Percentiles rank a stretch among this genome's conserved stretches.
phyloP scores from a whole-genome alignment of 2,888 invertebrate species.

The Tetanocera ferruginea region DNA sequence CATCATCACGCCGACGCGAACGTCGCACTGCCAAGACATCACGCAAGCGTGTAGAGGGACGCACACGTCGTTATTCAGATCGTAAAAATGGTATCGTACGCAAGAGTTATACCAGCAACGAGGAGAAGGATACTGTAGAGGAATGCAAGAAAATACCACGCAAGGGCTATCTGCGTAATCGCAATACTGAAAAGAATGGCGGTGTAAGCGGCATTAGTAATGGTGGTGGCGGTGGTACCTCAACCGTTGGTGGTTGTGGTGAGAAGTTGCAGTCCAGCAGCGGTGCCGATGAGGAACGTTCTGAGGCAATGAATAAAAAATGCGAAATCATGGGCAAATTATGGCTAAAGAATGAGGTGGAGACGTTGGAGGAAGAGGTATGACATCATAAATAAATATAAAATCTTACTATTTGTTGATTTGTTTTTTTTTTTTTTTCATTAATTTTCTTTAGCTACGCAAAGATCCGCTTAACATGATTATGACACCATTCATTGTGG shows the following conservation, averaged over 20 bases:
- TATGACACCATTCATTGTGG: conserved; percentile 88
- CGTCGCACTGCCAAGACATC: conserved; percentile 66
- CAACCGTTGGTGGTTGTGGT: conserved; percentile 61
- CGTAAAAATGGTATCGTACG: conserved; percentile 67
- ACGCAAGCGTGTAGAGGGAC: conserved; percentile 65
- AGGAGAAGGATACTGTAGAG: conserved; percentile 69
- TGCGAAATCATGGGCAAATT: conserved; percentile 83
- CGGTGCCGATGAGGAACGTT: conserved; percentile 68
- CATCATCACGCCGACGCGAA: conserved; percentile 63
- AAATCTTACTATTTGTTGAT: neutral
- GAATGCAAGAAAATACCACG: conserved; percentile 67
- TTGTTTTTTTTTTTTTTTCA: neutral
- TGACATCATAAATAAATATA: neutral
- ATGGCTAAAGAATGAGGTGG: conserved; percentile 90
- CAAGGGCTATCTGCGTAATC: conserved; percentile 68
- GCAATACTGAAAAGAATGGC: conserved; percentile 63
- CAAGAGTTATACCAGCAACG: conserved; percentile 69
- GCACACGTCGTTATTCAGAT: conserved; percentile 67
- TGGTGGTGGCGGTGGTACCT: conserved; percentile 54
- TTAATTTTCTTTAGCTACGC: conserved; percentile 54
- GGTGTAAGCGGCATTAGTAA: conserved; percentile 52
- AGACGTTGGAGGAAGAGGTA: conserved; percentile 83
- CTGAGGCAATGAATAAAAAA: conserved; percentile 65
- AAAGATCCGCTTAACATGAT: conserved; percentile 68
- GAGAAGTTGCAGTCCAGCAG: conserved; percentile 68